Percentiles rank a stretch among this genome's conserved stretches.
These are phyloP conservation scores for Sturmia bella DNA, from an alignment of 2,888 invertebrate species.

Conservation along the genomic window DNA sequence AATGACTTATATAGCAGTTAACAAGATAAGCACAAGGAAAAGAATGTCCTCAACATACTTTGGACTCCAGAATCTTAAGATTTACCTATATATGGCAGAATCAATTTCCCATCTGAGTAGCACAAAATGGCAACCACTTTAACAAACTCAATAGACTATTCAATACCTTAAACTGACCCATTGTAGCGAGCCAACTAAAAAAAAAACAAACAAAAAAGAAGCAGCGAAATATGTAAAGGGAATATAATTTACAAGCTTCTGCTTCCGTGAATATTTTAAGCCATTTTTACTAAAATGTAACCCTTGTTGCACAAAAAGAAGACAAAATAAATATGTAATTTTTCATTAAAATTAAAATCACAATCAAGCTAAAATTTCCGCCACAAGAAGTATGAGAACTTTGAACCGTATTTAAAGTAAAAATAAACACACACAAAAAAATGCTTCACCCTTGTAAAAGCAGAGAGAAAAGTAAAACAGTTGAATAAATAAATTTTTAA, in stretches of 20 bases:
- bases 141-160: neutral
- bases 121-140: too few relatives aligned
- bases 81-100: too few relatives aligned
- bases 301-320: slow-evolving; percentile 25
- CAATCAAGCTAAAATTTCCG: slow-evolving; percentile 55
- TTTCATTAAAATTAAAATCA: slow-evolving; percentile 70
- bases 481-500: slow-evolving; percentile 60
- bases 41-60: too few relatives aligned
- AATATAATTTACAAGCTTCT: slow-evolving; percentile 49
- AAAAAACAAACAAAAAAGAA: too few relatives aligned
- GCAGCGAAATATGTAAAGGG: neutral
- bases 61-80: too few relatives aligned
- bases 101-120: too few relatives aligned
- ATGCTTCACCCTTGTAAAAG: slow-evolving; percentile 59
- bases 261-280: slow-evolving; percentile 45
- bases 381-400: slow-evolving; percentile 39
- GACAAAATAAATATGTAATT: slow-evolving; percentile 60
- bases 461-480: neutral
- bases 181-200: neutral
- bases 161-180: neutral
- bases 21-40: too few relatives aligned
- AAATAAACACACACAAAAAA: slow-evolving; percentile 8
- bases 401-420: slow-evolving; percentile 2
- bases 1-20: too few relatives aligned
- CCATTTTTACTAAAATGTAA: slow-evolving; percentile 45